phyloP scores from a whole-genome alignment of 2,888 invertebrate species.

The Synanthedon formicaeformis region DNA sequence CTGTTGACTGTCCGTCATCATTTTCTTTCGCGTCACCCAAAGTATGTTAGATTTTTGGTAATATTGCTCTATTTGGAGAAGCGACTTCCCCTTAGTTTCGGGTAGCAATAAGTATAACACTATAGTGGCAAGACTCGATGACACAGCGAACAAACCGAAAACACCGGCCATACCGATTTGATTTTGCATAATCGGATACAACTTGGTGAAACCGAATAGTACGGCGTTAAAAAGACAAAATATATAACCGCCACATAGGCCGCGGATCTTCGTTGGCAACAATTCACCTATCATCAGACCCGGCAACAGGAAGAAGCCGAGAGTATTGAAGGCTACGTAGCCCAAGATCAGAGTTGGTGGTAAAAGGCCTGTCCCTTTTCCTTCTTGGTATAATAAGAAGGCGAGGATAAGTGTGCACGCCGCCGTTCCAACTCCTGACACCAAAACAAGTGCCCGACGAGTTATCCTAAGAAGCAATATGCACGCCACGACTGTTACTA shows the following conservation, averaged over 20 bases:
- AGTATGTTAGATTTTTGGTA: constrained; percentile 75
- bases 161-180: constrained; percentile 76
- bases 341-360: constrained; percentile 63
- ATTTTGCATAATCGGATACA: constrained; percentile 74
- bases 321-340: constrained; percentile 80
- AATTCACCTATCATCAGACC: constrained; percentile 82
- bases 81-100: constrained; percentile 79
- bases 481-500: constrained; percentile 75
- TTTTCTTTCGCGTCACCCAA: constrained; percentile 68
- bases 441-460: constrained; percentile 74
- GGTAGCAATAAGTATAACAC: constrained; percentile 78
- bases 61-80: constrained; percentile 83
- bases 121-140: constrained; percentile 73
- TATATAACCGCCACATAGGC: constrained; percentile 79
- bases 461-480: constrained; percentile 74
- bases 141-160: constrained; percentile 76
- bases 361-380: constrained; percentile 28
- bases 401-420: constrained; percentile 73
- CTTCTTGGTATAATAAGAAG: constrained; percentile 26
- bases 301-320: constrained; percentile 80
- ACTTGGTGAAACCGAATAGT: constrained; percentile 77
- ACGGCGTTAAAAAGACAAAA: constrained; percentile 78
- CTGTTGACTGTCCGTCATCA: constrained; percentile 23
- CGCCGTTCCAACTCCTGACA: constrained; percentile 77
- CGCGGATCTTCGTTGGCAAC: constrained; percentile 79